Evolutionary conservation across 2,888 invertebrate genomes (phyloP).

Genomic region (Sarcophaga variegata): DNA sequence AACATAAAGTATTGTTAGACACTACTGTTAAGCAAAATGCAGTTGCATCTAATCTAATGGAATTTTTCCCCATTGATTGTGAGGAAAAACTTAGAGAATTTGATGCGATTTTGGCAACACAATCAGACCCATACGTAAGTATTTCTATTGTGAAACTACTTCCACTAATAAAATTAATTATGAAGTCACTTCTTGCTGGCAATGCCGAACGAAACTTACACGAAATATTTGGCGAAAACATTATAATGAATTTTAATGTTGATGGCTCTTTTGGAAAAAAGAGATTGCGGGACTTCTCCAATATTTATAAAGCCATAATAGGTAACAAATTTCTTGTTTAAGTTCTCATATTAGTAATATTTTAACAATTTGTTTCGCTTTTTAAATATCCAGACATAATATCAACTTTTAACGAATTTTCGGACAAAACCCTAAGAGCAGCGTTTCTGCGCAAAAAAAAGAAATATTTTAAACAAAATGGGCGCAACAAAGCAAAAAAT

Average conservation of each 20-base stretch:
- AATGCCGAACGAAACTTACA: slow-evolving; percentile 52
- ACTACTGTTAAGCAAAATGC: slow-evolving; percentile 26
- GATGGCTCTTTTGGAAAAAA: slow-evolving; percentile 49
- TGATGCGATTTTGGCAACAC: slow-evolving; percentile 24
- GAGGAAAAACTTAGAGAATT: slow-evolving; percentile 40
- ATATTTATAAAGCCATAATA: slow-evolving; percentile 36
- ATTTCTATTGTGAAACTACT: slow-evolving; percentile 26
- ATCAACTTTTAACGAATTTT: slow-evolving; percentile 12
- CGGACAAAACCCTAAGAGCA: slow-evolving; percentile 29
- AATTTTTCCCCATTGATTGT: slow-evolving; percentile 37
- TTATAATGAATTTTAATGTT: background rate
- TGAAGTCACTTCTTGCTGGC: slow-evolving; percentile 41
- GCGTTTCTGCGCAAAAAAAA: slow-evolving; percentile 47
- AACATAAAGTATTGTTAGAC: slow-evolving; percentile 48
- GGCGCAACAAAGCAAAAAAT: no score
- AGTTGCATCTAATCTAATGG: slow-evolving; percentile 22
- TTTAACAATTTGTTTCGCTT: background rate
- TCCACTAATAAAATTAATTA: slow-evolving; percentile 26
- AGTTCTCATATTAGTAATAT: background rate
- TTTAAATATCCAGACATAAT: slow-evolving; percentile 11
- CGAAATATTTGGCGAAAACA: slow-evolving; percentile 40
- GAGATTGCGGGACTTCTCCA: slow-evolving; percentile 38
- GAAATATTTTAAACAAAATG: slow-evolving; percentile 23
- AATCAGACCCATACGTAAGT: slow-evolving; percentile 52
- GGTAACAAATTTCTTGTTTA: slow-evolving; percentile 16